Base-by-base conservation (phyloP, 2,888 invertebrate genomes). In the Noctua janthina region DNA sequence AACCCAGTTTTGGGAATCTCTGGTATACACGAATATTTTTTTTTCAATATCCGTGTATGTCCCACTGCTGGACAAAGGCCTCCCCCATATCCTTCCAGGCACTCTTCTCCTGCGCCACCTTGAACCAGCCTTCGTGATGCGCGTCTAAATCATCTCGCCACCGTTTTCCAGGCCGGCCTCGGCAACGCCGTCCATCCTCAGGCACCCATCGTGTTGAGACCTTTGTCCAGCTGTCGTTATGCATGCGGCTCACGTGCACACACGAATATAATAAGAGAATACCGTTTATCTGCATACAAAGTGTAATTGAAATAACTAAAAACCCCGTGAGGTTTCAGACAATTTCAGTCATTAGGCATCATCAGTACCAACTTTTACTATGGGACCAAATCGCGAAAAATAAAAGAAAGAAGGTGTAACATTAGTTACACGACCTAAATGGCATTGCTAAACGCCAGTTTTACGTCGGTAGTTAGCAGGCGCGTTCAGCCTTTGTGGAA, bases 401-500 rank as follows among this genome's bases (percentile, higher is more conserved):
- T 54, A 82, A 66, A 66, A 46, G 0, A 35, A 43, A 59, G 29
- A 54, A 29, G 17, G 29, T 39, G 46, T 59, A 51, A 64, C 59
- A 68, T 79, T 72, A 54, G 71, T 83, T 73, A 66, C 35, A 66
- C 29, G 35, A 20, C 20, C 20, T 66, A 71, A 67, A 76, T 85
- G 49, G 69, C 84, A 72, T 68, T 23, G 62, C 15, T 54, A 39
- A 74, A 43, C 62, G 79, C 54, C 64, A 64, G 59, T 69, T 76
- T 71, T 64, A 69, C 71, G 68, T n/a, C 62, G 39, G 46, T 59
- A 79, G n/a, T 43, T 49, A 49, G 59, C 59, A 29, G 69, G 54
- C 59, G 46, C 71, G 54, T 74, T 71, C 46, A 59, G 78, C 64
- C 84, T 76, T 85, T 83, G 87, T 79, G n/a, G n/a, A n/a, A 73